A percentile compares a stretch with the other conserved stretches of the same genome.
Conservation (phyloP, 2,797 vertebrate species). For the Trematomus bernacchii region DNA sequence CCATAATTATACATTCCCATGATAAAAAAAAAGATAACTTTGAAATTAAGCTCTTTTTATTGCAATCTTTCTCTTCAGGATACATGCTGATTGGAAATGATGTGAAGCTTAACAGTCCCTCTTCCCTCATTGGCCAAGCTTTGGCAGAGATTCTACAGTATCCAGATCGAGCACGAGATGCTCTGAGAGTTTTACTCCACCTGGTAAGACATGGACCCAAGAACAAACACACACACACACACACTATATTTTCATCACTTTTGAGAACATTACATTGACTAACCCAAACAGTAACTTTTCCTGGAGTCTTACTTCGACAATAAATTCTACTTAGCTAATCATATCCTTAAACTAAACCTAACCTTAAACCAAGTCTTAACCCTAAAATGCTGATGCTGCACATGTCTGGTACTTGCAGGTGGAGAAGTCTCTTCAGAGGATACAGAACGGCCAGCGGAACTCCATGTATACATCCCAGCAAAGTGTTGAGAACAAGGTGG, state of each 20-base stretch:
- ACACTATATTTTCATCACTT: not conserved
- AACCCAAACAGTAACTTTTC: no score
- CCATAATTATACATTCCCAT: not conserved
- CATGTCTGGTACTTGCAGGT: conserved; percentile 83
- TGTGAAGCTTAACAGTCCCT: conserved; percentile 97
- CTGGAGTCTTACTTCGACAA: no score
- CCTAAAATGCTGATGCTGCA: conserved; percentile 6
- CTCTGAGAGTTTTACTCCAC: conserved; percentile 95
- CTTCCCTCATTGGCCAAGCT: conserved; percentile 96
- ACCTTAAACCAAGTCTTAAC: no score
- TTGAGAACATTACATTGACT: no score
- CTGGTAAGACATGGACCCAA: conserved; percentile 84
- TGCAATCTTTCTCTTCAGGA: conserved; percentile 80
- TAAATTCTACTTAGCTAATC: no score
- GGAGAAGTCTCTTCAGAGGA: conserved; percentile 98
- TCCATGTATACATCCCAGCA: conserved; percentile 99
- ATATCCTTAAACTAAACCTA: no score
- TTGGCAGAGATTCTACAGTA: conserved; percentile 97
- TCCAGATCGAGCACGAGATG: conserved; percentile 94
- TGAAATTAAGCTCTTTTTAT: conserved; percentile 12
- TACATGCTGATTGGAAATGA: conserved; percentile 97
- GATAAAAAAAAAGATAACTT: conserved; percentile 8
- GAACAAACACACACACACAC: not conserved
- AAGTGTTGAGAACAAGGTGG: conserved; percentile 99
- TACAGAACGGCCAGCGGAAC: conserved; percentile 97